Conservation (phyloP, 2,797 vertebrate genomes). For the Sebastolobus alascanus region DNA sequence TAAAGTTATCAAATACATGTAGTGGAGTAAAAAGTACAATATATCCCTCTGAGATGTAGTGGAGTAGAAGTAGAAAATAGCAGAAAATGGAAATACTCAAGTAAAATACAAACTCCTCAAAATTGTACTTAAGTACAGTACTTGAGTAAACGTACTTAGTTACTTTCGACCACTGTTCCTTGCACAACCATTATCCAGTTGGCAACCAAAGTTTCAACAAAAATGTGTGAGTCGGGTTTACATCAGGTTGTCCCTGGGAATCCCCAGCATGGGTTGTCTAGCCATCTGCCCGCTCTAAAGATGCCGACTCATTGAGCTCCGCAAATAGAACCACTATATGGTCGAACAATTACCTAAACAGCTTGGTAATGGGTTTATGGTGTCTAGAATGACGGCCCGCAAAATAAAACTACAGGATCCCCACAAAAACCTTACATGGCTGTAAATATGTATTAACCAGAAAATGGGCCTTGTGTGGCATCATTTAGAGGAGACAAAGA, state of each 20-base stretch:
- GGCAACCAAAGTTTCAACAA: constrained; percentile 21
- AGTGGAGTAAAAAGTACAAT: too few species aligned
- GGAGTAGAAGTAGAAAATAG: too few species aligned
- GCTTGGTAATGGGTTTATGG: constrained; percentile 94
- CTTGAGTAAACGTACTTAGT: too few species aligned
- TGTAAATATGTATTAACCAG: constrained; percentile 98
- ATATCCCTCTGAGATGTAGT: too few species aligned
- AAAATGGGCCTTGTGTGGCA: constrained; percentile 92
- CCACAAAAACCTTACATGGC: constrained; percentile 90
- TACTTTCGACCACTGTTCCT: not conserved
- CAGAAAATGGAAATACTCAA: too few species aligned
- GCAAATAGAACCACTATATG: constrained; percentile 82
- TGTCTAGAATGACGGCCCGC: constrained; percentile 86
- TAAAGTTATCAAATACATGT: too few species aligned
- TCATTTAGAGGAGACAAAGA: constrained; percentile 92
- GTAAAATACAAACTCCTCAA: too few species aligned
- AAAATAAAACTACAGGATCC: constrained; percentile 93
- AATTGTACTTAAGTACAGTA: too few species aligned
- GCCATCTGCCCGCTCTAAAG: constrained; percentile 84
- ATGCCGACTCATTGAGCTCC: constrained; percentile 79
- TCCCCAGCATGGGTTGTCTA: constrained; percentile 79
- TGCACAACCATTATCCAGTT: constrained; percentile 3
- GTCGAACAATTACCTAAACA: constrained; percentile 87
- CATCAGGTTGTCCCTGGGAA: constrained; percentile 73
- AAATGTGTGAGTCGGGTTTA: constrained; percentile 64